Percentiles rank a stretch among this genome's conserved stretches.
phyloP scores from a whole-genome alignment of 2,797 vertebrate species.

The Galagoides demidoff region DNA sequence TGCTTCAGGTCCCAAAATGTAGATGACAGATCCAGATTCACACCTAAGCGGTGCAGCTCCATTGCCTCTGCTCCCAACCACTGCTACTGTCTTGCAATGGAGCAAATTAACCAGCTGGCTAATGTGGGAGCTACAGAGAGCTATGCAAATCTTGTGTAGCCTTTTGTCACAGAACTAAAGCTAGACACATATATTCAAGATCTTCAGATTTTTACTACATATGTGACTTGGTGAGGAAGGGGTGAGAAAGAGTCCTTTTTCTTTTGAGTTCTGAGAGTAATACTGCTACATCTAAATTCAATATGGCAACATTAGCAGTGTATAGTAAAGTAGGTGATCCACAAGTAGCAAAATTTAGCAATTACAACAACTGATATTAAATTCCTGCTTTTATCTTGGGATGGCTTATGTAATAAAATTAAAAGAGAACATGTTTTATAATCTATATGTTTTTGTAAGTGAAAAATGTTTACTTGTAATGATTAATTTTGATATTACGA shows the following conservation, averaged over 20 bases:
- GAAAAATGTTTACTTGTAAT: neutral
- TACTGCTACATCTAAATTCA: neutral
- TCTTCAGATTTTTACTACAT: neutral
- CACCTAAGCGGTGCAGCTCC: neutral
- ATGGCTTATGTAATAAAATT: slow-evolving; percentile 1
- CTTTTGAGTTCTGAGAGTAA: neutral
- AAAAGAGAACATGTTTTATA: neutral
- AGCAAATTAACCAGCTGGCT: neutral
- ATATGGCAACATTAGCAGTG: neutral
- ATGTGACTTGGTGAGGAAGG: neutral
- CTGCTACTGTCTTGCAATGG: neutral
- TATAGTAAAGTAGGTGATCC: neutral
- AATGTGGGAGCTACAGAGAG: neutral
- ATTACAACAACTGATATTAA: neutral
- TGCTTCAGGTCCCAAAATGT: neutral
- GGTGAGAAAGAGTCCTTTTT: neutral
- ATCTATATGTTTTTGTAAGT: neutral
- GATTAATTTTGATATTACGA: neutral
- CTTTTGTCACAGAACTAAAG: neutral
- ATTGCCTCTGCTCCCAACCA: neutral
- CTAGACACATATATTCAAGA: neutral
- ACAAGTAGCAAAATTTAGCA: neutral
- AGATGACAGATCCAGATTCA: neutral
- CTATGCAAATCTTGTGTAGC: neutral
- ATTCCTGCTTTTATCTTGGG: slow-evolving; percentile 7